phyloP scores from a whole-genome alignment of 1,140 invertebrate genomes.

The Chrysomallon squamiferum region DNA sequence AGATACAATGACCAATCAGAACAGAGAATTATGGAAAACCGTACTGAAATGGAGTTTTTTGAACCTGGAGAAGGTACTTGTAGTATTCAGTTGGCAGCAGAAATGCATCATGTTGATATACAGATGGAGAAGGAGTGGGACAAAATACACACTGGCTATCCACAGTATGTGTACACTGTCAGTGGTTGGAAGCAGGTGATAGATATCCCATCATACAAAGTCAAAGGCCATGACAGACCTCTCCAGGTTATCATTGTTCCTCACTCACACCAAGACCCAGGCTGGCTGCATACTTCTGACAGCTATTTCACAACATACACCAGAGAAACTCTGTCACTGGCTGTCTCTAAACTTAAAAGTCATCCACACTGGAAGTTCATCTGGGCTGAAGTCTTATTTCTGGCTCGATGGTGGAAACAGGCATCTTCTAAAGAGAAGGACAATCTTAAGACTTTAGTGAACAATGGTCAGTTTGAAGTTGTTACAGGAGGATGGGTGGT shows the following conservation, averaged over 20 bases:
- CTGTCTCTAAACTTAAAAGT: slow-evolving; percentile 81
- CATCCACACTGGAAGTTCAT: slow-evolving; percentile 89
- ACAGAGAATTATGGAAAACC: too few relatives aligned
- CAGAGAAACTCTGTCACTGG: slow-evolving; percentile 85
- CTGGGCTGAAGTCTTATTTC: slow-evolving; percentile 95
- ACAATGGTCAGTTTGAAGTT: slow-evolving; percentile 88
- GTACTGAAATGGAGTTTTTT: too few relatives aligned
- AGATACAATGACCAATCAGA: too few relatives aligned
- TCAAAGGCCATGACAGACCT: slow-evolving; percentile 64
- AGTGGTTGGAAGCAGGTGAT: slow-evolving; percentile 47
- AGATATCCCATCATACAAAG: slow-evolving; percentile 42
- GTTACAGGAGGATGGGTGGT: slow-evolving; percentile 98
- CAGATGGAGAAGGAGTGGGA: slow-evolving; percentile 44
- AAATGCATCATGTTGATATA: neutral
- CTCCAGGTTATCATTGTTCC: slow-evolving; percentile 94
- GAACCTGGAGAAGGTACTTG: too few relatives aligned
- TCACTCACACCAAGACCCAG: slow-evolving; percentile 97
- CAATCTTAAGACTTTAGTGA: slow-evolving; percentile 77
- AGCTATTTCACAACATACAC: slow-evolving; percentile 89
- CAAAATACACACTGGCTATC: slow-evolving; percentile 34
- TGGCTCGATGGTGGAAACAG: slow-evolving; percentile 90
- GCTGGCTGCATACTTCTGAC: slow-evolving; percentile 94
- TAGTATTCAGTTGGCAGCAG: too few relatives aligned
- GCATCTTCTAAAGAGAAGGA: slow-evolving; percentile 72
- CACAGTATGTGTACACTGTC: slow-evolving; percentile 35